Percentiles rank a stretch among this genome's conserved stretches.
Conservation (phyloP, 1,140 invertebrate species). For the Drosophila novamexicana region DNA sequence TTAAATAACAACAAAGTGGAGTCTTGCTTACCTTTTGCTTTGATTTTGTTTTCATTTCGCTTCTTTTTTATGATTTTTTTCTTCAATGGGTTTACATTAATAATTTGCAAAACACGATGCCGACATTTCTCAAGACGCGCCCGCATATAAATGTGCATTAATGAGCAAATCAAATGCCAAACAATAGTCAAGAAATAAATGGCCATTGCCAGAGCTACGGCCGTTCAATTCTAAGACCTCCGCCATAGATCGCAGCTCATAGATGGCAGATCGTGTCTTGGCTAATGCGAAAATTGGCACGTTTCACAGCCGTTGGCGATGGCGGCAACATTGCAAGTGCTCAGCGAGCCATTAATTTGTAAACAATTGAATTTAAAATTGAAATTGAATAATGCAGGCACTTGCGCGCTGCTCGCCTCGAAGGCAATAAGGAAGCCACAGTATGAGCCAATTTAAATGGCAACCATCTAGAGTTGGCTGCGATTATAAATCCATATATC, state of each 20-base stretch:
- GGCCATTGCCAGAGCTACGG: constrained; percentile 10
- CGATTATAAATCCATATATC: constrained; percentile 7
- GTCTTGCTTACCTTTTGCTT: constrained; percentile 16
- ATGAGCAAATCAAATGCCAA: constrained; percentile 72
- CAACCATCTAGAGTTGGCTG: constrained; percentile 15
- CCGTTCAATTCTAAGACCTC: constrained; percentile 44
- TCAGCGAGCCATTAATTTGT: constrained; percentile 61
- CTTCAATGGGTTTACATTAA: constrained; percentile 22
- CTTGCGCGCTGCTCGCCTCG: neutral
- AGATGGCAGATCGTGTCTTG: constrained; percentile 35
- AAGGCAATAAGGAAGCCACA: constrained; percentile 41
- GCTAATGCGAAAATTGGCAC: constrained; percentile 57
- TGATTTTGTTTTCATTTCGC: neutral
- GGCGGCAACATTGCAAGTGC: constrained; percentile 54
- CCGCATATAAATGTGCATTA: constrained; percentile 60
- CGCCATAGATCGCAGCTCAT: constrained; percentile 13
- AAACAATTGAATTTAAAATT: constrained; percentile 63
- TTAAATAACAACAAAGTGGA: constrained; percentile 52
- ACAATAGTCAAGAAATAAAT: constrained; percentile 38
- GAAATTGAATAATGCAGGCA: constrained; percentile 35
- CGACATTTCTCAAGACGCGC: constrained; percentile 65
- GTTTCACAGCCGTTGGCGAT: constrained; percentile 31
- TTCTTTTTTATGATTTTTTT: neutral
- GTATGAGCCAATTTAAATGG: constrained; percentile 38
- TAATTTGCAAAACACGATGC: constrained; percentile 42